phyloP scores from a whole-genome alignment of 2,797 vertebrate species.

The Thunnus albacares region DNA sequence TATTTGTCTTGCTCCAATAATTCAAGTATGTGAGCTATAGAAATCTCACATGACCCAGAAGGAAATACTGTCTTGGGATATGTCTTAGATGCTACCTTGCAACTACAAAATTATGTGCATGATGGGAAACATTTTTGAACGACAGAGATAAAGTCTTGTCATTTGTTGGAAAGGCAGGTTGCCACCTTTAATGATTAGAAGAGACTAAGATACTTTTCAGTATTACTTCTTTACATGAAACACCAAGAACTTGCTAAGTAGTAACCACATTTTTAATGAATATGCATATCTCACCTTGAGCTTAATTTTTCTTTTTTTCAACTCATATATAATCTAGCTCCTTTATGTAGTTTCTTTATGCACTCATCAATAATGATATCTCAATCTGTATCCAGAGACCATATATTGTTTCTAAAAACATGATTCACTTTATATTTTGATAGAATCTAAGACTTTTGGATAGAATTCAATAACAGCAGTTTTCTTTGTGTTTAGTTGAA shows the following conservation, averaged over 20 bases:
- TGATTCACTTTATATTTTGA: background rate
- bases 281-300: background rate
- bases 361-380: background rate
- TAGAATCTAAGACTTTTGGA: no score
- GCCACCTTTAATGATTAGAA: background rate
- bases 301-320: background rate
- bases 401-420: background rate
- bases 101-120: background rate
- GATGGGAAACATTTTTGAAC: background rate
- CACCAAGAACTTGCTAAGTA: background rate
- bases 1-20: background rate
- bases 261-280: background rate
- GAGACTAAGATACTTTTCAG: background rate
- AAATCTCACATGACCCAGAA: background rate
- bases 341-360: background rate
- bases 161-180: background rate
- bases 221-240: no score
- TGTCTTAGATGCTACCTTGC: background rate
- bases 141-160: background rate
- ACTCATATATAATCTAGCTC: background rate
- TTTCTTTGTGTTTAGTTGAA: background rate
- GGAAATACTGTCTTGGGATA: background rate
- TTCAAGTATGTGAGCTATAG: background rate
- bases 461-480: no score
- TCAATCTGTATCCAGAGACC: background rate